phyloP scores from a whole-genome alignment of 2,888 invertebrate genomes.

The Acleris literana region DNA sequence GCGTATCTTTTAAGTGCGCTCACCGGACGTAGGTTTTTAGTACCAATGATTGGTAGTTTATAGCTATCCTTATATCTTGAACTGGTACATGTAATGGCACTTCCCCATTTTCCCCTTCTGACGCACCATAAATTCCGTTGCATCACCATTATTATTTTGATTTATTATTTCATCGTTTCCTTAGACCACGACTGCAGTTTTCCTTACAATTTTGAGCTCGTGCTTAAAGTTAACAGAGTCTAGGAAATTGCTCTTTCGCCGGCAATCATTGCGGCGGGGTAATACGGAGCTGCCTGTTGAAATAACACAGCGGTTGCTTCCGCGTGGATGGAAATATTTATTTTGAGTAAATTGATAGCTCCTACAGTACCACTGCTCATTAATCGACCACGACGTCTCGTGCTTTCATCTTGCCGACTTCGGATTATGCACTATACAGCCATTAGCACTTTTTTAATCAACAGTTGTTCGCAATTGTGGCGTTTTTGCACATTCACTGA shows the following conservation, averaged over 20 bases:
- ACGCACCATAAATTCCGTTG: conserved; percentile 50
- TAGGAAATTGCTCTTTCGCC: conserved; percentile 75
- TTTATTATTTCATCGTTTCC: conserved; percentile 72
- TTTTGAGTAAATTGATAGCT: conserved; percentile 74
- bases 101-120: conserved; percentile 23
- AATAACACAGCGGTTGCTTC: conserved; percentile 74
- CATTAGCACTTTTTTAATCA: neutral
- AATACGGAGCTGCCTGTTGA: conserved; percentile 66
- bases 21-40: conserved; percentile 9
- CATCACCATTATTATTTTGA: conserved; percentile 64
- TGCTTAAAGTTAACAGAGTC: conserved; percentile 69
- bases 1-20: neutral
- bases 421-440: conserved; percentile 37
- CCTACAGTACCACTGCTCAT: conserved; percentile 57
- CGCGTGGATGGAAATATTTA: conserved; percentile 75
- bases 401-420: conserved; percentile 41
- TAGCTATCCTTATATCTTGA: conserved; percentile 11
- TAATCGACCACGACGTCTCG: conserved; percentile 52
- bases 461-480: too few relatives aligned
- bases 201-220: conserved; percentile 68
- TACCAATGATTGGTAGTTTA: conserved; percentile 18
- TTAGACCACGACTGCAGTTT: conserved; percentile 61
- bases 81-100: conserved; percentile 14
- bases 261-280: conserved; percentile 71
- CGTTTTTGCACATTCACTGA: too few relatives aligned